These are phyloP conservation scores for Drosophila niveifrons DNA, from an alignment of 2,888 invertebrate genomes.

Conservation along the genomic window DNA sequence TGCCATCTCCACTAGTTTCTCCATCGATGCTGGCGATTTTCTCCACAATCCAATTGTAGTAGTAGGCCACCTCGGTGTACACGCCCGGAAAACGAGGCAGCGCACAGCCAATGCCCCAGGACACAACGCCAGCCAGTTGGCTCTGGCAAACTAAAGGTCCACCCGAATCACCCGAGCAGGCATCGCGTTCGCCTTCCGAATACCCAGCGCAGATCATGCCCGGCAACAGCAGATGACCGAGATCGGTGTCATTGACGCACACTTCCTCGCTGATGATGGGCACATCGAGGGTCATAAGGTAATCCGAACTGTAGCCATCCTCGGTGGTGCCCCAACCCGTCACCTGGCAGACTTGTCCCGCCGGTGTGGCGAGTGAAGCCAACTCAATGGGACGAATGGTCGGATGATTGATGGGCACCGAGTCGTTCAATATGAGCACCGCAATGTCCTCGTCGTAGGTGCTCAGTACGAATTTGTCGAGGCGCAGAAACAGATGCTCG, in stretches of 20 bases:
- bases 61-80: constrained; percentile 88
- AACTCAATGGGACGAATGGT: constrained; percentile 77
- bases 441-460: constrained; percentile 80
- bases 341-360: constrained; percentile 76
- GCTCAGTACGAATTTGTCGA: constrained; percentile 63
- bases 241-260: constrained; percentile 78
- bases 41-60: constrained; percentile 69
- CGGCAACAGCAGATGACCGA: constrained; percentile 86
- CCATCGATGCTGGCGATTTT: constrained; percentile 30
- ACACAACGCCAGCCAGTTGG: constrained; percentile 91
- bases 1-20: background rate
- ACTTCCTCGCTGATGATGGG: constrained; percentile 65
- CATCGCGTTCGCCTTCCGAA: constrained; percentile 90
- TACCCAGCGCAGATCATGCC: constrained; percentile 92
- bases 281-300: constrained; percentile 75
- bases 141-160: constrained; percentile 90
- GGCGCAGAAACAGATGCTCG: constrained; percentile 53
- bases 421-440: constrained; percentile 72
- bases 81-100: constrained; percentile 90
- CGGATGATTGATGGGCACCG: constrained; percentile 78
- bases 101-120: constrained; percentile 93
- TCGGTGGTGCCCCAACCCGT: constrained; percentile 84
- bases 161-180: constrained; percentile 94
- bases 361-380: constrained; percentile 40
- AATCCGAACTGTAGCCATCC: constrained; percentile 55